Conservation (phyloP, 2,888 invertebrate species). For the Cabera pusaria region DNA sequence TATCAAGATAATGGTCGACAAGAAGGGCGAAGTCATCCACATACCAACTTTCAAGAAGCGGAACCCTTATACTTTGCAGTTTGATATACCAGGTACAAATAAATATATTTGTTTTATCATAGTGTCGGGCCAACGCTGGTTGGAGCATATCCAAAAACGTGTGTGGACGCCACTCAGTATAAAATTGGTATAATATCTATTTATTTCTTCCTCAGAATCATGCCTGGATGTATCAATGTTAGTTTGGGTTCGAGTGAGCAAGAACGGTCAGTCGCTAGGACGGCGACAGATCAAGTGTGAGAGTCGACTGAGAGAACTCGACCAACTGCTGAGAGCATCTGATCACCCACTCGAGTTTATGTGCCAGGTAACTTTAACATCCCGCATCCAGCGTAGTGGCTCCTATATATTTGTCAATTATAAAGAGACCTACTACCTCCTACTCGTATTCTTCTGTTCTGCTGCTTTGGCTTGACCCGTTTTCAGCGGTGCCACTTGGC, state of each 20-base stretch:
- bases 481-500: no score
- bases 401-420: no score
- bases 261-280: slow-evolving; percentile 91
- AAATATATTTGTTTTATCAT: no score
- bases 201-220: slow-evolving; percentile 80
- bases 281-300: slow-evolving; percentile 94
- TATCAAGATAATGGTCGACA: slow-evolving; percentile 90
- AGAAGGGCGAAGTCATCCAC: slow-evolving; percentile 90
- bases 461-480: no score
- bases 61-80: slow-evolving; percentile 93
- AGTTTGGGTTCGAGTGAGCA: slow-evolving; percentile 91
- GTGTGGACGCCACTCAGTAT: no score
- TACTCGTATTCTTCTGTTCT: no score
- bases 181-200: no score
- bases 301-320: slow-evolving; percentile 91
- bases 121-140: no score
- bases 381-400: no score
- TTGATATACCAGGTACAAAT: slow-evolving; percentile 88
- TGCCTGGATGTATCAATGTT: slow-evolving; percentile 92
- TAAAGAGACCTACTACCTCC: no score
- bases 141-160: no score
- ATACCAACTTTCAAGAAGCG: slow-evolving; percentile 89
- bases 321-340: slow-evolving; percentile 89
- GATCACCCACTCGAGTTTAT: slow-evolving; percentile 94
- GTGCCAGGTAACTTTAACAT: slow-evolving; percentile 92